Evolutionary conservation across 2,888 invertebrate genomes (phyloP).

Genomic region (Platycnemis pennipes): DNA sequence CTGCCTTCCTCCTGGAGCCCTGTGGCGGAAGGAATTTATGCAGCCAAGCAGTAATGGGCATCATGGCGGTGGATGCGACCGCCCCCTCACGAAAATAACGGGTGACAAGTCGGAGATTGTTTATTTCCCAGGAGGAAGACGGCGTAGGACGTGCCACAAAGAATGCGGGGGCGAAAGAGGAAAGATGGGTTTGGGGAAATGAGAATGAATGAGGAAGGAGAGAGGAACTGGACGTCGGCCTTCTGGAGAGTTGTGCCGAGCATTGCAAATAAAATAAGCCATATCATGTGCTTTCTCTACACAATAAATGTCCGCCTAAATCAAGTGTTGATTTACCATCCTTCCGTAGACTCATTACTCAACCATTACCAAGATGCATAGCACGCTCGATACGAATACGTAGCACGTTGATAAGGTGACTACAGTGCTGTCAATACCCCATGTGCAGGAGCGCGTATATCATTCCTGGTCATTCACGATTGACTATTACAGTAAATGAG

Average conservation of each 20-base stretch:
- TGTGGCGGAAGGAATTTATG: neutral
- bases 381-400: neutral
- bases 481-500: neutral
- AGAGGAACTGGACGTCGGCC: neutral
- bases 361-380: neutral
- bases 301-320: neutral
- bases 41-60: conserved; percentile 9
- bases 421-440: neutral
- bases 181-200: neutral
- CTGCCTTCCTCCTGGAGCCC: neutral
- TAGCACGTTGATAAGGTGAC: neutral
- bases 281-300: neutral
- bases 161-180: neutral
- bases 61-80: conserved; percentile 9
- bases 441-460: neutral
- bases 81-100: conserved; percentile 11
- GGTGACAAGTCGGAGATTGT: conserved; percentile 17
- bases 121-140: neutral
- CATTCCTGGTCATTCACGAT: neutral
- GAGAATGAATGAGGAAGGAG: neutral
- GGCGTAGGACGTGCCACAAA: neutral
- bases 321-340: neutral
- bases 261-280: neutral
- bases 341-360: neutral
- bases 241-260: neutral